A percentile compares a stretch with the other conserved stretches of the same genome.
Conservation (phyloP, 2,113 vertebrate genomes). For the Myrmophylax atrothorax region DNA sequence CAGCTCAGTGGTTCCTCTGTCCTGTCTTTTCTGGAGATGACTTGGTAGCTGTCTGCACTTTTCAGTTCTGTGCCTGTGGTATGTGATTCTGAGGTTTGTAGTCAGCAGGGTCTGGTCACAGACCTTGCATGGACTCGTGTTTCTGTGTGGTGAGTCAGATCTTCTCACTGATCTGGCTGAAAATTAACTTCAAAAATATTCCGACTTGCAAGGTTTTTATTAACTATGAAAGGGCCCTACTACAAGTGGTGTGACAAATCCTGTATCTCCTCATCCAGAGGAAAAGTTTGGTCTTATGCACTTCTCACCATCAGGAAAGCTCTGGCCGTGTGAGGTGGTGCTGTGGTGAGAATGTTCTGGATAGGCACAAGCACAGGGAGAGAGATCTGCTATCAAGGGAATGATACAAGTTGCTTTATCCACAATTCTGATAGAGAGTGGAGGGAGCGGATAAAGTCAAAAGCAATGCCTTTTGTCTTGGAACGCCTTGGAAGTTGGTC, state of each 20-base stretch:
- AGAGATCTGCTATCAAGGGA: neutral
- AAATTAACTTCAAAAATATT: neutral
- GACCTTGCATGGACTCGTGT: neutral
- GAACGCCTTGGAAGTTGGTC: neutral
- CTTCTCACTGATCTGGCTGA: neutral
- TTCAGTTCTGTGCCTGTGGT: neutral
- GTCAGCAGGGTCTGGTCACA: neutral
- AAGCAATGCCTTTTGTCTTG: neutral
- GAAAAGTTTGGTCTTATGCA: neutral
- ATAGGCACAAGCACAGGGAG: neutral
- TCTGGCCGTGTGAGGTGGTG: neutral
- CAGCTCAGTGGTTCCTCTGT: accelerated
- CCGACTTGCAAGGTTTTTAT: accelerated
- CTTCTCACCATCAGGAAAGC: neutral
- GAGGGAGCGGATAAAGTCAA: neutral
- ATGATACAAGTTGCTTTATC: neutral
- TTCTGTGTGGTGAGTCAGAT: neutral
- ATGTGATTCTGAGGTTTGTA: neutral
- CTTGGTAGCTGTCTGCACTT: neutral
- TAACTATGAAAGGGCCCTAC: neutral
- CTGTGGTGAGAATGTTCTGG: neutral
- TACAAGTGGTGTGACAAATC: neutral
- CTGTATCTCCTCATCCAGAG: neutral
- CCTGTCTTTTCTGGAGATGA: neutral
- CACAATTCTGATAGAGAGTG: neutral